Conservation (phyloP, 2,888 invertebrate species). For the Monoplex corrugatus region DNA sequence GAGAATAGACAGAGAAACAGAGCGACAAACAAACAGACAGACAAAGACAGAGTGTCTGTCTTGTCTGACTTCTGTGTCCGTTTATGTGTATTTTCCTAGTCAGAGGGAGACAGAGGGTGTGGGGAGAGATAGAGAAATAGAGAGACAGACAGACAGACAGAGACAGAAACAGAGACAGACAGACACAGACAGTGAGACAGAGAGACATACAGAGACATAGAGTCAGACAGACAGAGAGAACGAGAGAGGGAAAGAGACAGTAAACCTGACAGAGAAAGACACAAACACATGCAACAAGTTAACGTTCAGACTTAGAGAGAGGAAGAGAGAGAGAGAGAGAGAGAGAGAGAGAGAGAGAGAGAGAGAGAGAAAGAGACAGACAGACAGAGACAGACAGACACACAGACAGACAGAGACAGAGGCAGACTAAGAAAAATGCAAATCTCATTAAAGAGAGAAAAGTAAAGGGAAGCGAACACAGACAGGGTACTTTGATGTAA, state of each 20-base stretch:
- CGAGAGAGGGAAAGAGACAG: not conserved
- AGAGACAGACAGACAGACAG: not conserved
- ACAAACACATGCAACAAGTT: no score
- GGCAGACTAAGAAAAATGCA: not conserved
- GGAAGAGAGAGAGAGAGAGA: not conserved
- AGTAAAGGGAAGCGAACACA: not conserved
- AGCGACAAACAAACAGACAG: no score
- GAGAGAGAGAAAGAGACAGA: not conserved
- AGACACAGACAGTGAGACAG: not conserved
- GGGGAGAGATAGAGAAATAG: not conserved
- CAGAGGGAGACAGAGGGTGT: not conserved
- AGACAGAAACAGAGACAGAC: not conserved
- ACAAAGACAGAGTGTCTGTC: no score
- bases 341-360: not conserved
- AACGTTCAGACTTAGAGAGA: not conserved
- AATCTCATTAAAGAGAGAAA: not conserved
- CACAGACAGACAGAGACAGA: not conserved
- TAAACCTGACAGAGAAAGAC: not conserved
- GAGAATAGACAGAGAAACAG: not conserved
- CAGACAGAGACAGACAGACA: not conserved
- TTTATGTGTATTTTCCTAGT: no score
- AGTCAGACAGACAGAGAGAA: constrained; percentile 12
- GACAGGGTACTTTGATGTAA: not conserved
- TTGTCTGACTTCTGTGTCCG: no score
- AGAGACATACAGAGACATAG: not conserved